These are phyloP conservation scores for Microtus ochrogaster DNA, from an alignment of 2,113 vertebrate species.

Conservation along the genomic window DNA sequence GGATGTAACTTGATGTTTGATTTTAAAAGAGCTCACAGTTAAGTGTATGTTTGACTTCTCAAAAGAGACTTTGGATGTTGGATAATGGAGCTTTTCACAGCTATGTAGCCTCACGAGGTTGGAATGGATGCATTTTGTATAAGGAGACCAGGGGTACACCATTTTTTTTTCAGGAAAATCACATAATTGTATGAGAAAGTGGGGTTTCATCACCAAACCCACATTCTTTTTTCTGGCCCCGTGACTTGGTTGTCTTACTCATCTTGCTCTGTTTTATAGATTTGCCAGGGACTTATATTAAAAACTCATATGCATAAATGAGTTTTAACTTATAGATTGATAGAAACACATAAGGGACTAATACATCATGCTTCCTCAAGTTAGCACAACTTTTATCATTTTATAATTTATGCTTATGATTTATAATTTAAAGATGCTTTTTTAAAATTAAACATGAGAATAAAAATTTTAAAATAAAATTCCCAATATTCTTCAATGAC, in stretches of 20 bases:
- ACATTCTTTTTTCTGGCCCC: background rate
- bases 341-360: background rate
- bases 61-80: background rate
- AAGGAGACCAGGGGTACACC: background rate
- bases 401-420: background rate
- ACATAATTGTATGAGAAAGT: background rate
- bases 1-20: background rate
- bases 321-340: constrained; percentile 44
- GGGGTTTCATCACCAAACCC: background rate
- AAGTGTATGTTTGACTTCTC: background rate
- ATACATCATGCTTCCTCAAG: constrained; percentile 1
- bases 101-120: background rate
- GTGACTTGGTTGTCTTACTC: background rate
- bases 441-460: constrained; percentile 12
- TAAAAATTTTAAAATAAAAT: background rate
- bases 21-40: background rate
- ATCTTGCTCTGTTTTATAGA: background rate
- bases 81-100: background rate
- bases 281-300: background rate
- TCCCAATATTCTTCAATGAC: background rate
- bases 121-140: background rate
- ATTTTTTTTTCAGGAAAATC: background rate
- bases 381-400: constrained; percentile 20
- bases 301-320: constrained; percentile 3
- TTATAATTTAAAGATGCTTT: constrained; percentile 42